A percentile compares a stretch with the other conserved stretches of the same genome.
Conservation (phyloP, 2,113 vertebrate genomes). For the Scomber colias region DNA sequence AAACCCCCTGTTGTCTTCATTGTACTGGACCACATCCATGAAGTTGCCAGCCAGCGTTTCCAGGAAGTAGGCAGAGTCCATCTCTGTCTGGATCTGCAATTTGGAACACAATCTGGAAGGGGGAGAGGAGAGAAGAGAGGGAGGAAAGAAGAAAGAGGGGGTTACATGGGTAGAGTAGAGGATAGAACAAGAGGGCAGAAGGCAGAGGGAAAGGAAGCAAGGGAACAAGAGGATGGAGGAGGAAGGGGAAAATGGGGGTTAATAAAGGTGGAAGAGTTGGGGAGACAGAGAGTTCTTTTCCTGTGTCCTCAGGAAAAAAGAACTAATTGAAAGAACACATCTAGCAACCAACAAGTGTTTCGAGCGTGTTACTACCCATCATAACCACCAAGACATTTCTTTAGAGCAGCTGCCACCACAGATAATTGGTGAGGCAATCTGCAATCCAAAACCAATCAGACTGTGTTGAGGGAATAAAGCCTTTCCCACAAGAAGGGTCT, state of each 20-base stretch:
- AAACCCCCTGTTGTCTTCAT: constrained; percentile 79
- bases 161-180: neutral
- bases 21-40: constrained; percentile 81
- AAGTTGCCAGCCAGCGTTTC: constrained; percentile 80
- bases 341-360: neutral
- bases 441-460: too few species aligned
- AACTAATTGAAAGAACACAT: neutral
- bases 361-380: neutral
- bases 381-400: neutral
- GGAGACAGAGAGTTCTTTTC: neutral
- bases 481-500: neutral
- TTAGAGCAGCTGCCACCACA: neutral
- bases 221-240: neutral
- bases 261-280: neutral
- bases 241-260: neutral
- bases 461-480: neutral
- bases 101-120: constrained; percentile 75
- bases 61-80: constrained; percentile 75
- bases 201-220: neutral
- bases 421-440: neutral
- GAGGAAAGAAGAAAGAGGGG: neutral
- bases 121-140: neutral
- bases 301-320: neutral
- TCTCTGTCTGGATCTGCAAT: constrained; percentile 73
- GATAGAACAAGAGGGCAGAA: neutral